Evolutionary conservation across 2,888 invertebrate genomes (phyloP).

Genomic region (Anaspis maculata): DNA sequence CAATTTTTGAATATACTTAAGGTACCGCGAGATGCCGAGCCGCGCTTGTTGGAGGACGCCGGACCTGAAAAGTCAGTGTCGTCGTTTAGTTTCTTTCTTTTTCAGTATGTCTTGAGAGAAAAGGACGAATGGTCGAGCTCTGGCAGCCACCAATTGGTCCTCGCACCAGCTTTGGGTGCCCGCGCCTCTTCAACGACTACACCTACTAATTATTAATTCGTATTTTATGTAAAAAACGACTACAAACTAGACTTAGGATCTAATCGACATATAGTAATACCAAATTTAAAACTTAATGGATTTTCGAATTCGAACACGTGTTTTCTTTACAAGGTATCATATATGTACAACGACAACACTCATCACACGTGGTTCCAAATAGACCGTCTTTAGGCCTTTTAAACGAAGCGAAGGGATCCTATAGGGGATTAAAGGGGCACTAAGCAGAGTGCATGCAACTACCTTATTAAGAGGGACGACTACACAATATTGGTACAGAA

Average conservation of each 20-base stretch:
- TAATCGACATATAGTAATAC: slow-evolving; percentile 37
- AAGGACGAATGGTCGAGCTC: slow-evolving; percentile 26
- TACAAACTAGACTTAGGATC: slow-evolving; percentile 38
- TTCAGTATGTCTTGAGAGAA: no score
- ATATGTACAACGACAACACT: slow-evolving; percentile 17
- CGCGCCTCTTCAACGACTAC: slow-evolving; percentile 36
- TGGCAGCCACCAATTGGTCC: slow-evolving; percentile 39
- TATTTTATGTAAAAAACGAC: slow-evolving; percentile 39
- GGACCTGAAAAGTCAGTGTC: slow-evolving; percentile 19
- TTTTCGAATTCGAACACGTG: slow-evolving; percentile 24
- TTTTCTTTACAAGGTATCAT: no score
- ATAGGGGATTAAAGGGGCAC: no score
- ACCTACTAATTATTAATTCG: slow-evolving; percentile 33
- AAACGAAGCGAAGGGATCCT: no score
- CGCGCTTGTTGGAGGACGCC: slow-evolving; percentile 21
- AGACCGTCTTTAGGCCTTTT: slow-evolving; percentile 36
- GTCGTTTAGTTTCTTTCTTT: no score
- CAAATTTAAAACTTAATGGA: slow-evolving; percentile 24
- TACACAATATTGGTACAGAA: slow-evolving; percentile 23
- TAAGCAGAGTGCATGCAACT: slow-evolving; percentile 32
- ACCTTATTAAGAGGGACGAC: slow-evolving; percentile 18
- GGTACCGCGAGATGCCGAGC: slow-evolving; percentile 13
- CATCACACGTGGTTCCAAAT: slow-evolving; percentile 21
- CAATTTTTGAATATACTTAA: no score
- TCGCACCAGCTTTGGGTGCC: slow-evolving; percentile 41